Conservation (phyloP, 2,797 vertebrate genomes). For the Paedocypris micromegethes region DNA sequence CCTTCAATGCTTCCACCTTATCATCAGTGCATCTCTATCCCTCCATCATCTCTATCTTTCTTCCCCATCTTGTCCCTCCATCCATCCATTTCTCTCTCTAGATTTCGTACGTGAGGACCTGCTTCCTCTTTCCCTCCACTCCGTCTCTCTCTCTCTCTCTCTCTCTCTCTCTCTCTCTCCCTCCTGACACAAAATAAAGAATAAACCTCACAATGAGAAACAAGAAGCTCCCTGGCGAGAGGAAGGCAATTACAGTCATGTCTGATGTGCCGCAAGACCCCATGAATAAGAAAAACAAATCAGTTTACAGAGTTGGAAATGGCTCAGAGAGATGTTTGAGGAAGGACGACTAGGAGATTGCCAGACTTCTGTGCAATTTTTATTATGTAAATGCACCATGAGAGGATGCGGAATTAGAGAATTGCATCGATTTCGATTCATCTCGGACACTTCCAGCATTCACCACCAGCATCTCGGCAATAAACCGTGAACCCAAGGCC, state of each 20-base stretch:
- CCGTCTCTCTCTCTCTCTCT: constrained; percentile 10
- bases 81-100: no score
- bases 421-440: constrained; percentile 23
- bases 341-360: constrained; percentile 29
- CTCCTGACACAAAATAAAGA: constrained; percentile 57
- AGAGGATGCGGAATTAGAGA: constrained; percentile 32
- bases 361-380: constrained; percentile 28
- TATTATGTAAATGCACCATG: constrained; percentile 36
- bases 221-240: constrained; percentile 55
- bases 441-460: constrained; percentile 16
- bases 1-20: no score
- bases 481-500: constrained; percentile 7
- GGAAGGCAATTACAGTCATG: constrained; percentile 58
- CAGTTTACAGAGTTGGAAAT: constrained; percentile 38
- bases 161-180: constrained; percentile 35
- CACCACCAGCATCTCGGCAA: background rate
- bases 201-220: constrained; percentile 58
- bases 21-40: no score
- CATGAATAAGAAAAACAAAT: constrained; percentile 50
- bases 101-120: no score
- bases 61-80: no score
- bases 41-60: no score
- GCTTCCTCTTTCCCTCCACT: no score
- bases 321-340: constrained; percentile 35
- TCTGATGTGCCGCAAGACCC: constrained; percentile 56